Evolutionary conservation across 64 coral and sea anemone genomes (phyloP).

Genomic region (Pocillopora verrucosa): DNA sequence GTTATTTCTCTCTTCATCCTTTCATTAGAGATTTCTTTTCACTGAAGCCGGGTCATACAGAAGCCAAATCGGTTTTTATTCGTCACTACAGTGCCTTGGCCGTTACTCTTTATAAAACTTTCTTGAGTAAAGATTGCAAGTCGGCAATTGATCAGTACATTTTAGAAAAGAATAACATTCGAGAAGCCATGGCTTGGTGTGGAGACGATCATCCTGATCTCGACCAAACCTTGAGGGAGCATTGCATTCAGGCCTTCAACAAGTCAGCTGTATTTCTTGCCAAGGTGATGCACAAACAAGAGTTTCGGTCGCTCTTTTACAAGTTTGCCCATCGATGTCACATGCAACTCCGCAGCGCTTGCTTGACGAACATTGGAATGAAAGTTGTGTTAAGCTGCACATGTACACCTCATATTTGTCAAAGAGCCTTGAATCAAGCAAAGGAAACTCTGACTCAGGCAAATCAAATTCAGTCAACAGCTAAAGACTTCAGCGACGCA

Average conservation of each 20-base stretch:
- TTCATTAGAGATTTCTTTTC: conserved; percentile 35
- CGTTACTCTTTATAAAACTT: neutral
- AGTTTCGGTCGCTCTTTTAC: conserved; percentile 38
- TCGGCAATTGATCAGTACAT: conserved; percentile 15
- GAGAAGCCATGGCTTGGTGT: conserved; percentile 41
- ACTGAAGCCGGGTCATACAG: neutral
- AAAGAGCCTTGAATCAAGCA: conserved; percentile 4
- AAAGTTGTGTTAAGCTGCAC: conserved; percentile 43
- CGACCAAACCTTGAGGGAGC: neutral
- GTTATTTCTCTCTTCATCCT: conserved; percentile 2
- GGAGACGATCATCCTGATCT: conserved; percentile 14
- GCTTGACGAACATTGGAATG: conserved; percentile 38
- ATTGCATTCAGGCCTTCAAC: conserved; percentile 37
- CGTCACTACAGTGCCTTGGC: conserved; percentile 2
- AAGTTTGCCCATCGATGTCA: conserved; percentile 20
- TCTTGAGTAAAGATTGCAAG: conserved; percentile 9
- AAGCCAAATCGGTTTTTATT: conserved; percentile 21
- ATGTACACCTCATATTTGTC: conserved; percentile 40
- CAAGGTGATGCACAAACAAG: conserved; percentile 38
- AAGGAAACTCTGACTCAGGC: neutral
- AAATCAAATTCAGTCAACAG: neutral
- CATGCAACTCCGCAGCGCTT: neutral
- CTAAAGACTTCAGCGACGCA: neutral
- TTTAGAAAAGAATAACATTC: conserved; percentile 9
- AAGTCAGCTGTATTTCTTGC: conserved; percentile 51